Conservation (phyloP, 2,888 invertebrate species). For the Campopleginae sp. region DNA sequence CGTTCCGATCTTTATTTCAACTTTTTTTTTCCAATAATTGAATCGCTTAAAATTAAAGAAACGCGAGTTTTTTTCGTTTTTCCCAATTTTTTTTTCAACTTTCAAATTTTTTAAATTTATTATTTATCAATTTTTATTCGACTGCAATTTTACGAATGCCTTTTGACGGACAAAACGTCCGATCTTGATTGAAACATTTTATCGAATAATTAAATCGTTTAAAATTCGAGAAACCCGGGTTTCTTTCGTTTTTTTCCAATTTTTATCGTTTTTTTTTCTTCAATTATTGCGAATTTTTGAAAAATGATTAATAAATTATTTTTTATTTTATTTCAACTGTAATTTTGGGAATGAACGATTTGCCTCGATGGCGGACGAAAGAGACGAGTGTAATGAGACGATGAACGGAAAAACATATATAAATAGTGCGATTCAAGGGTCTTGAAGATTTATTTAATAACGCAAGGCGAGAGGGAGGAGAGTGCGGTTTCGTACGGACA, state of each 20-base stretch:
- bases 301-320: background rate
- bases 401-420: conserved; percentile 14
- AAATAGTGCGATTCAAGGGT: conserved; percentile 9
- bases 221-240: no score
- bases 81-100: no score
- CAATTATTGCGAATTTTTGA: background rate
- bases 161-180: no score
- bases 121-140: background rate
- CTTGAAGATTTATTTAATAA: conserved; percentile 19
- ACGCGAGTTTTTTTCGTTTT: background rate
- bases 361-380: background rate
- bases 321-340: background rate
- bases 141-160: no score
- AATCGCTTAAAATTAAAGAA: background rate
- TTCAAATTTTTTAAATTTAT: no score
- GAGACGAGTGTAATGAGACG: conserved; percentile 2
- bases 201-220: no score
- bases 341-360: conserved; percentile 12
- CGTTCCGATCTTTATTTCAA: conserved; percentile 20
- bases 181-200: no score
- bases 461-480: conserved; percentile 19
- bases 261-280: no score
- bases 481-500: background rate
- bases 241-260: no score
- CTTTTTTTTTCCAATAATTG: background rate